A percentile compares a stretch with the other conserved stretches of the same genome.
Conservation (phyloP, 2,113 vertebrate species). For the Plecotus auritus region DNA sequence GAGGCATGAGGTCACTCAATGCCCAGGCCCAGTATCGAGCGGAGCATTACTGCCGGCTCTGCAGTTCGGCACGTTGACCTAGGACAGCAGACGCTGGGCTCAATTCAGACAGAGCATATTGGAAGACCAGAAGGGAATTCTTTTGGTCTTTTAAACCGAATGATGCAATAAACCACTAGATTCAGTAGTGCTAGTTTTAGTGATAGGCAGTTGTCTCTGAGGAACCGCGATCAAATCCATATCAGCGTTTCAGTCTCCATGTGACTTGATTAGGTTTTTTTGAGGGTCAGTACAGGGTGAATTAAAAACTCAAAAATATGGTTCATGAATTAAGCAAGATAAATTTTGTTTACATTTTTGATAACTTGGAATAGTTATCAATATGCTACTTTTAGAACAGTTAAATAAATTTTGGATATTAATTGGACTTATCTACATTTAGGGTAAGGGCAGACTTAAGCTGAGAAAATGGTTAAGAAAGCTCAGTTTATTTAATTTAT, state of each 20-base stretch:
- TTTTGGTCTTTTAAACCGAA: neutral
- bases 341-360: conserved; percentile 62
- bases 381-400: conserved; percentile 41
- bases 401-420: conserved; percentile 65
- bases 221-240: neutral
- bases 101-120: neutral
- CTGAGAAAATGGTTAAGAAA: neutral
- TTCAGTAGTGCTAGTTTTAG: neutral
- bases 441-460: conserved; percentile 1
- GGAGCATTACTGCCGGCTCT: neutral
- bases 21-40: neutral
- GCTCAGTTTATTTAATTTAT: neutral
- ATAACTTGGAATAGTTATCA: neutral
- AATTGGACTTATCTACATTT: conserved; percentile 21
- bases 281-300: conserved; percentile 38
- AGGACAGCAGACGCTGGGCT: neutral
- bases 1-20: neutral
- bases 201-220: neutral
- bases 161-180: conserved; percentile 20
- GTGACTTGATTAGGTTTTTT: neutral
- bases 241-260: neutral
- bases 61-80: neutral
- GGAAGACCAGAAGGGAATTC: neutral
- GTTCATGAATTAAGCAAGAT: conserved; percentile 10
- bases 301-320: neutral